Conservation (phyloP, 1,140 invertebrate species). For the Oscheius sp. region DNA sequence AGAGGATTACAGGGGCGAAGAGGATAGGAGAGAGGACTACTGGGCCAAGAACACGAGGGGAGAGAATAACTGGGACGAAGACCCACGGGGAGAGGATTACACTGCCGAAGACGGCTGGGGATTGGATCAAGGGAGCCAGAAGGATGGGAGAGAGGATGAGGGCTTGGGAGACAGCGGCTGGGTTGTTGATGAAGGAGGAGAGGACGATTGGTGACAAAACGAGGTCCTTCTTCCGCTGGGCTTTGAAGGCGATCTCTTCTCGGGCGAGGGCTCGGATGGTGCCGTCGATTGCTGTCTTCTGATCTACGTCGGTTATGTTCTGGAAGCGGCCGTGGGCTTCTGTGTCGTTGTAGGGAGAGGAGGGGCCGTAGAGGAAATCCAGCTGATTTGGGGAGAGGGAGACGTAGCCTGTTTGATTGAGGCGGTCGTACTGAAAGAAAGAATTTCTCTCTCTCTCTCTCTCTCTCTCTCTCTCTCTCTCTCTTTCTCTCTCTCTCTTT, state of each 20-base stretch:
- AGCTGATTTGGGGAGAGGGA: constrained; percentile 41
- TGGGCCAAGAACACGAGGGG: constrained; percentile 39
- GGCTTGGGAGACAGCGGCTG: constrained; percentile 26
- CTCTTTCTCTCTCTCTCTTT: no score
- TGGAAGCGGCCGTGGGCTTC: constrained; percentile 6
- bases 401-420: constrained; percentile 44
- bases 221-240: constrained; percentile 37
- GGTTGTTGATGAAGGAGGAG: constrained; percentile 24
- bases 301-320: constrained; percentile 22
- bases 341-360: constrained; percentile 46
- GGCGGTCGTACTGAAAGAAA: constrained; percentile 37
- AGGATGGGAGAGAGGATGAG: constrained; percentile 36
- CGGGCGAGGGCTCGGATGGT: constrained; percentile 35
- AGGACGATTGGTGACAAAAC: constrained; percentile 36
- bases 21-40: constrained; percentile 48
- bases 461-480: background rate
- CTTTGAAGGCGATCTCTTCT: constrained; percentile 18
- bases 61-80: constrained; percentile 46
- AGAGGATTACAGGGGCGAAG: constrained; percentile 44
- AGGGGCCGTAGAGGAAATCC: constrained; percentile 42
- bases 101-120: constrained; percentile 41
- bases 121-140: constrained; percentile 34
- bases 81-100: constrained; percentile 38
- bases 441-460: no score
- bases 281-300: constrained; percentile 47